Conservation (phyloP, 2,888 invertebrate species). For the Caenorhabditis wallacei region DNA sequence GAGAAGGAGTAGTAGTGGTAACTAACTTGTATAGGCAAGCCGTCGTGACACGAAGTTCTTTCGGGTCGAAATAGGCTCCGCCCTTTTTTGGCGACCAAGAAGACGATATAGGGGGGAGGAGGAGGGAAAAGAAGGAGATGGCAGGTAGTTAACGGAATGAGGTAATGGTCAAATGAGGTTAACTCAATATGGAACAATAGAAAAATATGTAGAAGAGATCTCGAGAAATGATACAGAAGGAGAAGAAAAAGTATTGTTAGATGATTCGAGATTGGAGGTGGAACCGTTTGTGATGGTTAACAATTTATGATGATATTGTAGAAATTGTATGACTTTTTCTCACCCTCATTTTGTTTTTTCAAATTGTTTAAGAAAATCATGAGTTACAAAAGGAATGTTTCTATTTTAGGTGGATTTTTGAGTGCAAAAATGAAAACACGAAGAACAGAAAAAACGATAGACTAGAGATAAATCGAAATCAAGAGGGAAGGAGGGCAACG, state of each 20-base stretch:
- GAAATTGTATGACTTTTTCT: slow-evolving; percentile 10
- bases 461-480: slow-evolving; percentile 4
- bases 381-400: slow-evolving; percentile 24
- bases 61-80: slow-evolving; percentile 52
- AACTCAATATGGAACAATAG: slow-evolving; percentile 35
- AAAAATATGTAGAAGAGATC: slow-evolving; percentile 26
- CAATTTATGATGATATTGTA: slow-evolving; percentile 20
- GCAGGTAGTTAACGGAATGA: slow-evolving; percentile 62
- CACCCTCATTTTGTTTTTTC: slow-evolving; percentile 14
- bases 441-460: slow-evolving; percentile 12
- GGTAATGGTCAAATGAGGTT: slow-evolving; percentile 56
- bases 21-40: slow-evolving; percentile 53
- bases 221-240: slow-evolving; percentile 27
- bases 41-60: slow-evolving; percentile 49
- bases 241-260: neutral
- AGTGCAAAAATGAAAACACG: slow-evolving; percentile 10
- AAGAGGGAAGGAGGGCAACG: slow-evolving; percentile 1
- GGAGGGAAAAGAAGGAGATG: slow-evolving; percentile 32
- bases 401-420: slow-evolving; percentile 35
- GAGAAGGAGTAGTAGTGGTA: slow-evolving; percentile 40
- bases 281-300: slow-evolving; percentile 38
- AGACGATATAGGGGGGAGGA: slow-evolving; percentile 23
- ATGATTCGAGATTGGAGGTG: slow-evolving; percentile 19
- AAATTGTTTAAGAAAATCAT: slow-evolving; percentile 13
- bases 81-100: slow-evolving; percentile 54